Evolutionary conservation across 1,140 invertebrate species (phyloP).

Genomic region (Drosophila bocqueti): DNA sequence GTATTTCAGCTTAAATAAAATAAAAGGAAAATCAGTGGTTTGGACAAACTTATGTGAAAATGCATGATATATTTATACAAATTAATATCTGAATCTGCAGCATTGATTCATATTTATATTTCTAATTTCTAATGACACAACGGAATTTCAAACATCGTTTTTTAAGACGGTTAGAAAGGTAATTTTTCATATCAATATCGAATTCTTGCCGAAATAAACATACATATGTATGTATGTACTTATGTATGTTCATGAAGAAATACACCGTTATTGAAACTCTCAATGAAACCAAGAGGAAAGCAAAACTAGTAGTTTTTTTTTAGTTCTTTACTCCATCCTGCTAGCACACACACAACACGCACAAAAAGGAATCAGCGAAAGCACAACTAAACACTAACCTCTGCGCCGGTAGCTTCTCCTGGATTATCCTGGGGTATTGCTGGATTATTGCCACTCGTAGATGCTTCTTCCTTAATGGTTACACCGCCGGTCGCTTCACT

Average conservation of each 20-base stretch:
- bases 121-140: too few species aligned
- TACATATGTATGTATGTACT: too few species aligned
- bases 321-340: neutral
- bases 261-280: neutral
- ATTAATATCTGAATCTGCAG: neutral
- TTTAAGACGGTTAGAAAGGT: too few species aligned
- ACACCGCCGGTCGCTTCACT: slow-evolving; percentile 50
- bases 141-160: too few species aligned
- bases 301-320: slow-evolving; percentile 2
- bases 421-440: neutral
- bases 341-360: neutral
- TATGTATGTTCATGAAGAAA: neutral
- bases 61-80: neutral
- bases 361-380: neutral
- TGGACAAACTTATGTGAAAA: neutral
- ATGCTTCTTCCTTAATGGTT: slow-evolving; percentile 39
- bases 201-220: too few species aligned
- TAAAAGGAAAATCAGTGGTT: neutral
- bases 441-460: slow-evolving; percentile 27
- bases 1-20: neutral
- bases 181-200: too few species aligned
- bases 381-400: slow-evolving; percentile 38
- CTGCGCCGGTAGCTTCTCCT: slow-evolving; percentile 21
- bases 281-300: neutral
- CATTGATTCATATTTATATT: neutral